A percentile compares a stretch with the other conserved stretches of the same genome.
These are phyloP conservation scores for Chelon labrosus DNA, from an alignment of 2,797 vertebrate genomes.

Conservation along the genomic window DNA sequence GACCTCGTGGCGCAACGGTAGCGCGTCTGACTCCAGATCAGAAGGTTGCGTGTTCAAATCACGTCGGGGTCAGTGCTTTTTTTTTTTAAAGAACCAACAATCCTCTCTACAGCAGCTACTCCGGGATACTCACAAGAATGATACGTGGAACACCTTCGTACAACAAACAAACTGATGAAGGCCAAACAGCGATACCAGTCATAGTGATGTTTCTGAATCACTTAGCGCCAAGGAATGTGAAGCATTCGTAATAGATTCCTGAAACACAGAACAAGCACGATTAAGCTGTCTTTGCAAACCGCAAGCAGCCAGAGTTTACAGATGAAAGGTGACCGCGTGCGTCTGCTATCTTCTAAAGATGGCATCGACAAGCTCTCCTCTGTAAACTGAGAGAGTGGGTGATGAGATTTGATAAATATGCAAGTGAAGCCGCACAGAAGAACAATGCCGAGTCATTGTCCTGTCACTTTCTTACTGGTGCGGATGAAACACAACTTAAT, in stretches of 20 bases:
- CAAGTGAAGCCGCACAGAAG: constrained; percentile 10
- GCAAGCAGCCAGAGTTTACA: constrained; percentile 5
- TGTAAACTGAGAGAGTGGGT: constrained; percentile 37
- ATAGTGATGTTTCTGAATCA: neutral
- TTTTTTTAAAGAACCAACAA: neutral
- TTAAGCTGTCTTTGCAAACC: constrained; percentile 4
- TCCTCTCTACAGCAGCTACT: no score
- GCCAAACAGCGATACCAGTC: no score
- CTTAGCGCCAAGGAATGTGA: constrained; percentile 14
- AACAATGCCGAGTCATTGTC: constrained; percentile 25
- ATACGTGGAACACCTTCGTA: neutral
- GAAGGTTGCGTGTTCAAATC: constrained; percentile 79
- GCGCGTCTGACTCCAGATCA: constrained; percentile 78
- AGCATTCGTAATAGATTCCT: constrained; percentile 4
- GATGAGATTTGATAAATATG: constrained; percentile 19
- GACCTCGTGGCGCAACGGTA: constrained; percentile 77
- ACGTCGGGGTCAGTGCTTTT: constrained; percentile 69
- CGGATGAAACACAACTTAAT: neutral
- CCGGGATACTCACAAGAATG: neutral
- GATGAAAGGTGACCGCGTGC: neutral
- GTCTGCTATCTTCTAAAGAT: constrained; percentile 32
- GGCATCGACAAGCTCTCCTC: constrained; percentile 20
- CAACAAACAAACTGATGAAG: neutral
- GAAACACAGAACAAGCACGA: neutral
- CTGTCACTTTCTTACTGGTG: neutral